Evolutionary conservation across 2,888 invertebrate genomes (phyloP).

Genomic region (Drosophila colorata): DNA sequence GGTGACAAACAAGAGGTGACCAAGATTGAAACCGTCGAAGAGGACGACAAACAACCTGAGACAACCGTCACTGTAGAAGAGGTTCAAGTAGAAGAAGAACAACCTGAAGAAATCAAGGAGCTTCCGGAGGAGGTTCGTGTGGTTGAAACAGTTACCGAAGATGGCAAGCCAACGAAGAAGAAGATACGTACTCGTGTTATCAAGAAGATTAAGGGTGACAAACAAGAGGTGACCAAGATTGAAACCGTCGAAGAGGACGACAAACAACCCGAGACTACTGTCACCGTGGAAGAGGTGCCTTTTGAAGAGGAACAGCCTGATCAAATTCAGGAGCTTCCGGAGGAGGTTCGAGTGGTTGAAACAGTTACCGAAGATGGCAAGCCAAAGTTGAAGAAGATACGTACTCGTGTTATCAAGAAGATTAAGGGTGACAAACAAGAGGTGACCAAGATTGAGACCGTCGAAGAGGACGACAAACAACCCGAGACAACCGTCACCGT

Average conservation of each 20-base stretch:
- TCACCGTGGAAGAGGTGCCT: slow-evolving; percentile 6
- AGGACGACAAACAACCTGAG: slow-evolving; percentile 49
- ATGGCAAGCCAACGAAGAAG: slow-evolving; percentile 19
- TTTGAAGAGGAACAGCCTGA: slow-evolving; percentile 14
- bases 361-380: slow-evolving; percentile 25
- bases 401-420: slow-evolving; percentile 22
- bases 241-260: no score
- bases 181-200: slow-evolving; percentile 14
- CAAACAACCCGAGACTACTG: no score
- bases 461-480: no score
- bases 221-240: no score
- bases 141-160: slow-evolving; percentile 8
- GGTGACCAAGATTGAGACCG: no score
- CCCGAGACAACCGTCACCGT: no score
- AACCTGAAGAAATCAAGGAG: slow-evolving; percentile 10
- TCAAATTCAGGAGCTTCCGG: slow-evolving; percentile 15
- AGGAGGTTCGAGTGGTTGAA: slow-evolving; percentile 21
- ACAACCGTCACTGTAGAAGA: slow-evolving; percentile 57
- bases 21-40: slow-evolving; percentile 62
- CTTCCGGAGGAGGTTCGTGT: slow-evolving; percentile 21
- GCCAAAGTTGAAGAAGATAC: slow-evolving; percentile 31
- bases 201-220: no score
- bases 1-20: slow-evolving; percentile 58
- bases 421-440: no score
- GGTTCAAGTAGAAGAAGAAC: slow-evolving; percentile 10